Evolutionary conservation across 2,888 invertebrate genomes (phyloP).

Genomic region (Belgica antarctica): DNA sequence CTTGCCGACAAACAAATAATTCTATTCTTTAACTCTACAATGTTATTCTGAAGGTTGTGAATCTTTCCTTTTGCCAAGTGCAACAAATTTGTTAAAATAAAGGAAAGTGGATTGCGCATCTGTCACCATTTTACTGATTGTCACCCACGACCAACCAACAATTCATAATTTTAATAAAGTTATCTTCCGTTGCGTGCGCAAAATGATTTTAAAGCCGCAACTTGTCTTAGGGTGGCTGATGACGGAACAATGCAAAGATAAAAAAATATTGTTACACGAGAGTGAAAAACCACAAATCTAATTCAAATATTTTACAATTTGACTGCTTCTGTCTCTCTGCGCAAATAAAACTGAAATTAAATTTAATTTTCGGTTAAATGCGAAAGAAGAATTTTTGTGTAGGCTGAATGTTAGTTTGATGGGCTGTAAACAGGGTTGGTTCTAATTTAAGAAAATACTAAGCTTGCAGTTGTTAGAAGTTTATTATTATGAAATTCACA

Average conservation of each 20-base stretch:
- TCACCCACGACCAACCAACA: slow-evolving; percentile 17
- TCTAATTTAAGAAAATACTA: too few relatives aligned
- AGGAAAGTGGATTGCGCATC: slow-evolving; percentile 21
- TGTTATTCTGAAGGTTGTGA: not conserved
- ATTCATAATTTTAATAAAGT: slow-evolving; percentile 40
- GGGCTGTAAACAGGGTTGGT: too few relatives aligned
- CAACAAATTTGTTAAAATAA: slow-evolving; percentile 18
- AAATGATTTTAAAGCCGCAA: slow-evolving; percentile 18
- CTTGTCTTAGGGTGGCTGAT: not conserved
- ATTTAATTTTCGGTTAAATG: slow-evolving; percentile 4
- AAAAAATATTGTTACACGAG: not conserved
- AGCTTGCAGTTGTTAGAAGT: too few relatives aligned
- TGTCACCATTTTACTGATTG: slow-evolving; percentile 36
- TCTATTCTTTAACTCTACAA: slow-evolving; percentile 11
- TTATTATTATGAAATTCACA: too few relatives aligned
- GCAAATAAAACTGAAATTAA: slow-evolving; percentile 14
- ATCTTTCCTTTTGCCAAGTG: not conserved
- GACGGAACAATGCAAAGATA: slow-evolving; percentile 11
- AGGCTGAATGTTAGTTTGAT: too few relatives aligned
- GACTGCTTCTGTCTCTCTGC: slow-evolving; percentile 3
- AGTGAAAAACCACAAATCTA: not conserved
- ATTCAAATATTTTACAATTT: slow-evolving; percentile 12
- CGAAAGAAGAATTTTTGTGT: too few relatives aligned
- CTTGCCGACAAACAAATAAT: not conserved
- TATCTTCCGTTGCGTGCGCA: slow-evolving; percentile 13